phyloP scores from a whole-genome alignment of 2,888 invertebrate genomes.

The Invenusta paracnida region DNA sequence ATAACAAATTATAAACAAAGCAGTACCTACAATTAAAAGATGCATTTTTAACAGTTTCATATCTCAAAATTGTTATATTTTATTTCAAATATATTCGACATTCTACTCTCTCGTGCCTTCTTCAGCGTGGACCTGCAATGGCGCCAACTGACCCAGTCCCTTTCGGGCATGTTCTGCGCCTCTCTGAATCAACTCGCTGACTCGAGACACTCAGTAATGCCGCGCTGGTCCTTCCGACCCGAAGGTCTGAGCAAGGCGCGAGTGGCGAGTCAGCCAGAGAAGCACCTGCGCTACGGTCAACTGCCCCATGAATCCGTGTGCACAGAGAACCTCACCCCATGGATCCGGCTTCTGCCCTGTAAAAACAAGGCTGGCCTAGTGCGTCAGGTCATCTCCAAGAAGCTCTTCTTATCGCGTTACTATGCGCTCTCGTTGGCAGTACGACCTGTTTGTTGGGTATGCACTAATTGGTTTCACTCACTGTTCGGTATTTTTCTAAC shows the following conservation, averaged over 20 bases:
- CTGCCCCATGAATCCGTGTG: conserved; percentile 91
- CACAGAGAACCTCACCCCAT: conserved; percentile 96
- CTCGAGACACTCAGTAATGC: conserved; percentile 73
- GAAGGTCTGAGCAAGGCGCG: conserved; percentile 63
- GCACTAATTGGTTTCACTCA: too few relatives aligned
- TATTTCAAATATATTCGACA: too few relatives aligned
- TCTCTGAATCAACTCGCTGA: conserved; percentile 87
- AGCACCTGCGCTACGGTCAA: conserved; percentile 69
- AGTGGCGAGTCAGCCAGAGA: not conserved
- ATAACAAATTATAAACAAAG: too few relatives aligned
- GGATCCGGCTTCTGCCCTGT: conserved; percentile 93
- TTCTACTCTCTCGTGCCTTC: too few relatives aligned
- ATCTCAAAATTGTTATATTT: too few relatives aligned
- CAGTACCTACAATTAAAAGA: too few relatives aligned
- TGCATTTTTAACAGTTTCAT: too few relatives aligned
- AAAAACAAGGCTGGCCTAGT: conserved; percentile 76
- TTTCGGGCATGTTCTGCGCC: conserved; percentile 90
- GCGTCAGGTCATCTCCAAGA: conserved; percentile 79
- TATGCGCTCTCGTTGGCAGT: conserved; percentile 83
- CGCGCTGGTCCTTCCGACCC: conserved; percentile 77
- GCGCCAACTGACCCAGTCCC: conserved; percentile 79
- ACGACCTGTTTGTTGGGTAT: conserved; percentile 70
- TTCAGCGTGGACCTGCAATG: conserved; percentile 72
- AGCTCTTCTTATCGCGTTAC: conserved; percentile 84
- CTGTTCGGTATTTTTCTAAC: too few relatives aligned